Base-by-base conservation (phyloP, 92 coral and sea anemone genomes). In the Ricordea florida region DNA sequence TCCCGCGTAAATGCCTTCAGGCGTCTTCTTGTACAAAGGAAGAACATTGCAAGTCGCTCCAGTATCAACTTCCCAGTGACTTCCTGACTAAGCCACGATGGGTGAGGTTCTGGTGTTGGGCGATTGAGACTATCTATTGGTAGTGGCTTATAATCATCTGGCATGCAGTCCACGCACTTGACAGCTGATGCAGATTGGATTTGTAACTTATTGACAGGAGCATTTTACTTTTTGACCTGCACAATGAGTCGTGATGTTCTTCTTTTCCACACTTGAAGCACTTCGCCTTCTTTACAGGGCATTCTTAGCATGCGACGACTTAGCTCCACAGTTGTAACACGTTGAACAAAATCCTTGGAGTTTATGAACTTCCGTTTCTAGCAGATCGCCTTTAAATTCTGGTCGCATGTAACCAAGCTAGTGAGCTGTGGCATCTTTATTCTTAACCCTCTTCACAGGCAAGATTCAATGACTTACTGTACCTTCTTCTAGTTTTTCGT, bases 391-490 rank as follows among this genome's bases (percentile, higher is more conserved):
- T 61, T 38, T 61, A 24, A 26, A 26, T 15, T 38, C 38, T 23
- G 37, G 51, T 40, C 18, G 36, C 53, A 62, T 41, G 9, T 62
- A 62, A 24, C 69, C 69, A 62, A 41, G 51, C 69, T 62, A 37
- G 35, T 43, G 7, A 1, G 53, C 52, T 1, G 69, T 62, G 69
- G 66, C 52, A 17, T 41, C 69, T 25, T 42, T 24, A 62, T 62
- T 62, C 13, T 62, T 26, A 14, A 53, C 36, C n/a, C n/a, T n/a
- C n/a, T n/a, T n/a, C n/a, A n/a, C n/a, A n/a, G n/a, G n/a, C n/a
- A n/a, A n/a, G n/a, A n/a, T n/a, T n/a, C n/a, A n/a, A n/a, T n/a
- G n/a, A 15, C 41, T 63, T 63, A 34, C 47, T 63, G 26, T 63
- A 41, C 52, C 53, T 7, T 38, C 51, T 38, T 56, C 62, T 43